Evolutionary conservation across 1,140 invertebrate genomes (phyloP).

Genomic region (Plutomurus gul): DNA sequence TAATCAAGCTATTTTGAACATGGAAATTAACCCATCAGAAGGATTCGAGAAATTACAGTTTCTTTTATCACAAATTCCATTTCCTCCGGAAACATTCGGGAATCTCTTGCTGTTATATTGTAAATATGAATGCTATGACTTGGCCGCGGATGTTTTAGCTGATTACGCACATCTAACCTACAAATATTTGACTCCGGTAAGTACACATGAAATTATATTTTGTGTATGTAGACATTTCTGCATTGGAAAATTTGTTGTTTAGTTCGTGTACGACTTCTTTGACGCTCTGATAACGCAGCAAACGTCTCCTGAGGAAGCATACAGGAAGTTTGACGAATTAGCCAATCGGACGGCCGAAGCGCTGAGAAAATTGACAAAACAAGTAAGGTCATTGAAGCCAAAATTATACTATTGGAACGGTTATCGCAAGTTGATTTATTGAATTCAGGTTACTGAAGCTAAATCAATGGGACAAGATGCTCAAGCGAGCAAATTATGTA

Average conservation of each 20-base stretch:
- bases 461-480: constrained; percentile 50
- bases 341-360: constrained; percentile 88
- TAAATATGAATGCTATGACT: constrained; percentile 96
- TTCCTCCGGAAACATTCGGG: constrained; percentile 96
- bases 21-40: constrained; percentile 84
- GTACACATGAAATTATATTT: constrained; percentile 31
- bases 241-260: neutral
- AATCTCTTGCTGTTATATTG: constrained; percentile 94
- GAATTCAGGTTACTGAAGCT: constrained; percentile 35
- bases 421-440: neutral
- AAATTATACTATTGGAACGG: neutral
- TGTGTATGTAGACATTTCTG: neutral
- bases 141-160: constrained; percentile 96
- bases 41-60: constrained; percentile 98
- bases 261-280: constrained; percentile 86
- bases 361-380: constrained; percentile 88
- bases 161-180: constrained; percentile 97
- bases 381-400: constrained; percentile 63
- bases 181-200: constrained; percentile 89
- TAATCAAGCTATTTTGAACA: constrained; percentile 95
- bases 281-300: constrained; percentile 97
- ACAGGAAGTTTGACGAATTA: constrained; percentile 94
- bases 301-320: constrained; percentile 95
- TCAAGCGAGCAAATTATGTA: constrained; percentile 49
- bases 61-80: constrained; percentile 91